phyloP scores from a whole-genome alignment of 92 coral and sea anemone genomes.

The Epizoanthus ramosus region DNA sequence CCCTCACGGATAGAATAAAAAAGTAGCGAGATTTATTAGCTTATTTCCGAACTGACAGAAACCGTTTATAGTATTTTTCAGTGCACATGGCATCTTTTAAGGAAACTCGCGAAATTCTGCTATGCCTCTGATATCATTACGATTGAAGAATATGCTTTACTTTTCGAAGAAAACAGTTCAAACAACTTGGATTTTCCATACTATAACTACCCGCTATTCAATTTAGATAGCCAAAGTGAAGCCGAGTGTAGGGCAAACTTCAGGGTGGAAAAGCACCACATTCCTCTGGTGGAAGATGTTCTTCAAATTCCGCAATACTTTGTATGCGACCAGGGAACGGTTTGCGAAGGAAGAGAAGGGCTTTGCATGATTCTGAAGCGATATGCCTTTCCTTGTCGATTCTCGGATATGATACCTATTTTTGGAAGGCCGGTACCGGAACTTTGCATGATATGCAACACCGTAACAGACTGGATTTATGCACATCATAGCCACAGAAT shows the following conservation, averaged over 20 bases:
- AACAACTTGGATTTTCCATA: conserved; percentile 48
- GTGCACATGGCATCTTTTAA: conserved; percentile 44
- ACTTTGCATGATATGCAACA: conserved; percentile 43
- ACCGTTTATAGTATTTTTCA: no score
- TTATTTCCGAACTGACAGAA: no score
- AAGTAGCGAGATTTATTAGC: no score
- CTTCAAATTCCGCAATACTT: conserved; percentile 38
- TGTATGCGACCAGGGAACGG: conserved; percentile 41
- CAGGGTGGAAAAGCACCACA: conserved; percentile 54
- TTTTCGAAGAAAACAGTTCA: conserved; percentile 46
- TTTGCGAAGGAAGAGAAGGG: conserved; percentile 12
- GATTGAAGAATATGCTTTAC: conserved; percentile 39
- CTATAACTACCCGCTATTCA: conserved; percentile 19
- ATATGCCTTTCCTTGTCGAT: conserved; percentile 50
- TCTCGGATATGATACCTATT: conserved; percentile 53
- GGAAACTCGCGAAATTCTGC: conserved; percentile 41
- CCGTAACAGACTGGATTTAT: conserved; percentile 50
- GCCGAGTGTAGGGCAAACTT: conserved; percentile 53
- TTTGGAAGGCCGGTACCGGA: conserved; percentile 62
- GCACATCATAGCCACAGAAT: conserved; percentile 50
- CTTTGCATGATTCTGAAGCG: conserved; percentile 48
- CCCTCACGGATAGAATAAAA: no score
- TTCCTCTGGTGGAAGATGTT: conserved; percentile 44
- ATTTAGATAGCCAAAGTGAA: conserved; percentile 32
- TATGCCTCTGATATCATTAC: conserved; percentile 42